These are phyloP conservation scores for Catharus bicknelli DNA, from an alignment of 2,113 vertebrate species.

Conservation along the genomic window DNA sequence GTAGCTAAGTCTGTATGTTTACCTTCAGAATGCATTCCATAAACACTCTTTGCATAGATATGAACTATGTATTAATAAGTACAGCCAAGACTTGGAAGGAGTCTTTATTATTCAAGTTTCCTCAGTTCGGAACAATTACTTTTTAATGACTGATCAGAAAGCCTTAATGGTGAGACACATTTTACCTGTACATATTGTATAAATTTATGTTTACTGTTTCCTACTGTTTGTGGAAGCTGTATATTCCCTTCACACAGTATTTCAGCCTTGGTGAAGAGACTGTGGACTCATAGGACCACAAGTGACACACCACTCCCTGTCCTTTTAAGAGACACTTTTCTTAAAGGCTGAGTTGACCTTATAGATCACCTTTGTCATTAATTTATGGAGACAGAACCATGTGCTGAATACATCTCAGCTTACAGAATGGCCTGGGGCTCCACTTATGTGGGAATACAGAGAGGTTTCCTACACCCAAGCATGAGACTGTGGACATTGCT, in stretches of 20 bases:
- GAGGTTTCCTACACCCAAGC: not conserved
- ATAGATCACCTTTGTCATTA: not conserved
- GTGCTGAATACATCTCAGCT: not conserved
- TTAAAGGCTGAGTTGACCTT: not conserved
- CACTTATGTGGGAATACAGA: not conserved
- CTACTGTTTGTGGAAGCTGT: not conserved
- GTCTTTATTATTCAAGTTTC: not conserved
- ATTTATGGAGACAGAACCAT: not conserved
- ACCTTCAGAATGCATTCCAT: not conserved
- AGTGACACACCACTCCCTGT: rapidly evolving
- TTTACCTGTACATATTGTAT: not conserved
- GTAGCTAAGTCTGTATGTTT: not conserved
- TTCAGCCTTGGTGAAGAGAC: not conserved
- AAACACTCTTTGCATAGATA: not conserved
- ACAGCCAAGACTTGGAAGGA: not conserved
- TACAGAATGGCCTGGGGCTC: not conserved
- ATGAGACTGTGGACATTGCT: not conserved
- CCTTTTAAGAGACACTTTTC: not conserved
- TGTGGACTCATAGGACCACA: not conserved
- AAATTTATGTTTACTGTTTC: not conserved
- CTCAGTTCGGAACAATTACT: not conserved
- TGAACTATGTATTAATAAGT: not conserved
- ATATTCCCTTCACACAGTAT: not conserved
- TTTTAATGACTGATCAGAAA: not conserved
- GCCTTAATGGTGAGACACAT: not conserved